Conservation (phyloP, 2,113 vertebrate genomes). For the Stomatorhinus ivindoensis region DNA sequence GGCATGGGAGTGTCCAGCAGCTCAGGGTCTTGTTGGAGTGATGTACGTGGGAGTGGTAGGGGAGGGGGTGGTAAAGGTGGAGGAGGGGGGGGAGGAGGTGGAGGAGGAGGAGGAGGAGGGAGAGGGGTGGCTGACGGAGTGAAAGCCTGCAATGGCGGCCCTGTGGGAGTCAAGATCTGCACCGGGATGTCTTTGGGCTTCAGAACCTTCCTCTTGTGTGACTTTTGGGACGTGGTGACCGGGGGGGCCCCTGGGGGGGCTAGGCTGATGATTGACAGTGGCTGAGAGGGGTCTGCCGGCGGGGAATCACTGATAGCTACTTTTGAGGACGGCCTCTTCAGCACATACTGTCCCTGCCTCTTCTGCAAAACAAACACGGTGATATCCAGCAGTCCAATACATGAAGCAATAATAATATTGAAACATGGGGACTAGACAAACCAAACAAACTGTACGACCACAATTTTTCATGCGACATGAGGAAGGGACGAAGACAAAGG, state of each 20-base stretch:
- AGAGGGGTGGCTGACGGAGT: background rate
- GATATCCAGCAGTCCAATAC: background rate
- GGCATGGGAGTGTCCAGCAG: slow-evolving; percentile 48
- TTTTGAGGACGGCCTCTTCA: slow-evolving; percentile 56
- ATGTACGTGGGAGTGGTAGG: background rate
- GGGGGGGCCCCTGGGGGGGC: slow-evolving; percentile 9
- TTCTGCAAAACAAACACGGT: slow-evolving; percentile 56
- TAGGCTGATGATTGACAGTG: slow-evolving; percentile 36
- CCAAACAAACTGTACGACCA: background rate
- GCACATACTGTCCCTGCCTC: slow-evolving; percentile 56
- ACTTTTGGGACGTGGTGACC: slow-evolving; percentile 35
- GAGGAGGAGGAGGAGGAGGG: accelerated
- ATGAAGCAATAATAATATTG: background rate
- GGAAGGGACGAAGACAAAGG: background rate
- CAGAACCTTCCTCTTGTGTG: slow-evolving; percentile 24
- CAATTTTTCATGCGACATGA: background rate
- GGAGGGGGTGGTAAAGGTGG: slow-evolving; percentile 20
- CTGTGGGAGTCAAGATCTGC: slow-evolving; percentile 48
- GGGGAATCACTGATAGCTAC: slow-evolving; percentile 22
- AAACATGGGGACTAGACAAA: background rate
- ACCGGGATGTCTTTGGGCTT: slow-evolving; percentile 50
- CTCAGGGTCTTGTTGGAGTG: slow-evolving; percentile 20
- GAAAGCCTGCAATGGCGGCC: background rate
- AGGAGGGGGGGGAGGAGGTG: slow-evolving; percentile 16
- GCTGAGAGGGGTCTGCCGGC: slow-evolving; percentile 30